Evolutionary conservation across 2,888 invertebrate species (phyloP), one percentile per base, ranked within the genome.

Genomic region (Asteroscopus sphinx): DNA sequence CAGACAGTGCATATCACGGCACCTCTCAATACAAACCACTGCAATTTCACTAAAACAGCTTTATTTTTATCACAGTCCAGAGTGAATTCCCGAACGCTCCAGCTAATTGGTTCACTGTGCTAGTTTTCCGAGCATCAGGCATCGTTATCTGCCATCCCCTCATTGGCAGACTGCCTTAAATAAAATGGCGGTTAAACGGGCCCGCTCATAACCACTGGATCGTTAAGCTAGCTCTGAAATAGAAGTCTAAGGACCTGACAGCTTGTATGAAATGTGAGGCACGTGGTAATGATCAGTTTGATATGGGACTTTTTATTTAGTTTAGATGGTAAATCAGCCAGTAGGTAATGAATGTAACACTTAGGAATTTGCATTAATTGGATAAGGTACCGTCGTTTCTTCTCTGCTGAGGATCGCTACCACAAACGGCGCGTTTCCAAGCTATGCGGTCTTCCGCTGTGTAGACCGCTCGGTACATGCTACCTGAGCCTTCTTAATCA

Each of bases 141-240:
- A 64, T 65, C 71, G 75, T 76, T 77, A 80, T 76, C 70, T 69
- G 53, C 66, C 62, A 53, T 54, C 68, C 72, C 73, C 76, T 79
- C 82, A 86, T 87, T 88, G 88, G 89, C 88, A 86, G 80, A 60
- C 67, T 85, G 87, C 86, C 88, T 88, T 85, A 84, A 82, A 86
- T 85, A 87, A 88, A 86, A 83, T 79, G 78, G 80, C 73, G 70
- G 76, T 76, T 80, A 77, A 84, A 80, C 81, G 79, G 68, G 59
- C 68, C 73, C 63, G 62, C 59, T 73, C 77, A 83, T 84, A 85
- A 81, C 79, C 53, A 78, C 76, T 73, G 76, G 80, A 71, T 81
- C 81, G 81, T 87, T 86, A 85, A 73, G 69, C 73, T 62, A 44
- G 46, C 44, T 37, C 51, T 41, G 40, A 58, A 68, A 75, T 63